phyloP scores from a whole-genome alignment of 2,113 vertebrate species.

The Ia io region DNA sequence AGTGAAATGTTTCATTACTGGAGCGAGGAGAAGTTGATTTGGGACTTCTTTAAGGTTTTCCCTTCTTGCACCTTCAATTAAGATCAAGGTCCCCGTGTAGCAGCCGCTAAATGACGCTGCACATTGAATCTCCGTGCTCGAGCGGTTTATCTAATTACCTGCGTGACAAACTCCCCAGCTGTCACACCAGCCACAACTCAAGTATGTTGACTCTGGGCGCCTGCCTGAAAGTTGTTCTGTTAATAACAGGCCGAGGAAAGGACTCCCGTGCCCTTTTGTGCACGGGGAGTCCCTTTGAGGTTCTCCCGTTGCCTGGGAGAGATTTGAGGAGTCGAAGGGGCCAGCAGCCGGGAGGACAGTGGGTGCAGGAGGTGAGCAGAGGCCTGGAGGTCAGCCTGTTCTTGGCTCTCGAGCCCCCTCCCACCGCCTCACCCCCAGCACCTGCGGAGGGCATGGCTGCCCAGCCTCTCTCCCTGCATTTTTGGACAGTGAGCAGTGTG shows the following conservation, averaged over 20 bases:
- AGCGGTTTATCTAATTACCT: conserved; percentile 73
- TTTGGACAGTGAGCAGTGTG: neutral
- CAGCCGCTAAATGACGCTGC: neutral
- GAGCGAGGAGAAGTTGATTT: conserved; percentile 54
- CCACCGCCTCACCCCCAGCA: rapidly evolving
- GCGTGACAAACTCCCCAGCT: conserved; percentile 52
- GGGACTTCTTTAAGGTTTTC: conserved; percentile 46
- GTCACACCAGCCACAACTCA: conserved; percentile 51
- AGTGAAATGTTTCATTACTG: conserved; percentile 59
- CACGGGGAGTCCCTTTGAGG: rapidly evolving
- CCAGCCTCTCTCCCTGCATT: neutral
- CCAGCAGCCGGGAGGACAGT: neutral
- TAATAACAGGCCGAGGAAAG: neutral
- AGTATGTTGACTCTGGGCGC: neutral
- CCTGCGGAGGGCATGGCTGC: neutral
- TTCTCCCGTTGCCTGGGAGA: neutral
- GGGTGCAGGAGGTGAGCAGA: neutral
- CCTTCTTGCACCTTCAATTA: conserved; percentile 56
- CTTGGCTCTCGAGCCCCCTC: rapidly evolving
- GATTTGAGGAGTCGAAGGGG: neutral
- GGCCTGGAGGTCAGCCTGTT: neutral
- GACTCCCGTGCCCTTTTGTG: rapidly evolving
- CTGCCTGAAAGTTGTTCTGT: neutral
- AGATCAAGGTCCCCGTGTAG: neutral
- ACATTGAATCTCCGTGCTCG: conserved; percentile 30